Percentiles rank a stretch among this genome's conserved stretches.
Conservation (phyloP, 2,113 vertebrate species). For the Thalassoma bifasciatum region DNA sequence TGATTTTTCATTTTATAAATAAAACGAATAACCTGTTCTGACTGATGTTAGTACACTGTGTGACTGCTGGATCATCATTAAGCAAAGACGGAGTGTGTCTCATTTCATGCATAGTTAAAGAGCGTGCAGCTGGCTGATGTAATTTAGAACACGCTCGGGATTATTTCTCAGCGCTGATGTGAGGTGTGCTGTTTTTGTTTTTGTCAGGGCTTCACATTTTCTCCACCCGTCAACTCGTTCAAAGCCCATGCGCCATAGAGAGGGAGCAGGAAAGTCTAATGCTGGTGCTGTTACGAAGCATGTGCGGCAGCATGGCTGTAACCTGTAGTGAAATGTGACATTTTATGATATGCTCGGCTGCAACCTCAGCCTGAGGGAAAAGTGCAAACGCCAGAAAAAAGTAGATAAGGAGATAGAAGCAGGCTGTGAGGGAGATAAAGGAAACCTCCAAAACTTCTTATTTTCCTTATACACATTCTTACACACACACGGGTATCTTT, state of each 20-base stretch:
- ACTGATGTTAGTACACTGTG: slow-evolving; percentile 1
- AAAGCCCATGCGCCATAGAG: slow-evolving; percentile 6
- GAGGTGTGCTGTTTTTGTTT: neutral
- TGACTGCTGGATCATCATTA: slow-evolving; percentile 23
- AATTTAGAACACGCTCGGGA: slow-evolving; percentile 18
- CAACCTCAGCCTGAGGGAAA: slow-evolving; percentile 4
- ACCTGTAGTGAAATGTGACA: slow-evolving; percentile 26
- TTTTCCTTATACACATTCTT: neutral
- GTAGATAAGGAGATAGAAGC: slow-evolving; percentile 9
- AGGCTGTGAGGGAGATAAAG: slow-evolving; percentile 15
- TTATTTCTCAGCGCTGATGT: slow-evolving; percentile 12
- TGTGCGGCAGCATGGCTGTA: slow-evolving; percentile 6
- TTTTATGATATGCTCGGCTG: slow-evolving; percentile 21
- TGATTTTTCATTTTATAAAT: neutral
- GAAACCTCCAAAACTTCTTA: slow-evolving; percentile 2
- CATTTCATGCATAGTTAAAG: slow-evolving; percentile 48
- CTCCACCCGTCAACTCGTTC: neutral
- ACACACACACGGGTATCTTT: slow-evolving; percentile 27
- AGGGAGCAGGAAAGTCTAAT: slow-evolving; percentile 8
- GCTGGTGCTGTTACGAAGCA: slow-evolving; percentile 34
- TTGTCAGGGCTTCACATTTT: neutral
- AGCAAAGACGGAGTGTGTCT: neutral
- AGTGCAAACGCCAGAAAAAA: slow-evolving; percentile 14
- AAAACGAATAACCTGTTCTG: neutral
- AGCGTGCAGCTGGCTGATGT: slow-evolving; percentile 17